phyloP scores from a whole-genome alignment of 2,888 invertebrate genomes.

The Agrenia bidenticulata region DNA sequence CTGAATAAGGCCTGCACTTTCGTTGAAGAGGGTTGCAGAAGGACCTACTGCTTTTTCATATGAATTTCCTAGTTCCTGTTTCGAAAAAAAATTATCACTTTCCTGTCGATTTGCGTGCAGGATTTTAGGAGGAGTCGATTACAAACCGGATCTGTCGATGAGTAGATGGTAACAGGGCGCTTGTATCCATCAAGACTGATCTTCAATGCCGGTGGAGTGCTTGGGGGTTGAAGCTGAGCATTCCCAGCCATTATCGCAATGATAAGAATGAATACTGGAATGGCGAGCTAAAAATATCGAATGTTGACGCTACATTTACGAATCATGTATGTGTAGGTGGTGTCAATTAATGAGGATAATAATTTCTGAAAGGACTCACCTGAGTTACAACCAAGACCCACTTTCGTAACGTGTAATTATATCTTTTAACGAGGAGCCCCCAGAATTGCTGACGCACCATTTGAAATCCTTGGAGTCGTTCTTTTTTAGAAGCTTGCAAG shows the following conservation, averaged over 20 bases:
- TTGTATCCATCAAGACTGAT: slow-evolving; percentile 40
- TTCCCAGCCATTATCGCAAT: slow-evolving; percentile 45
- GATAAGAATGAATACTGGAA: slow-evolving; percentile 47
- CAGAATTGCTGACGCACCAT: slow-evolving; percentile 44
- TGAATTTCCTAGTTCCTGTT: slow-evolving; percentile 26
- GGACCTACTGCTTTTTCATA: slow-evolving; percentile 35
- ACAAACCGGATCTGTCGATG: slow-evolving; percentile 34
- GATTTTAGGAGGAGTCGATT: background rate
- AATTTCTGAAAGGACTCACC: slow-evolving; percentile 24
- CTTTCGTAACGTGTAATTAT: slow-evolving; percentile 47
- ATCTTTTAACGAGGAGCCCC: slow-evolving; percentile 45
- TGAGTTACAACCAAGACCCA: slow-evolving; percentile 45
- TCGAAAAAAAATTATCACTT: background rate
- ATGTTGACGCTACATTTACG: background rate
- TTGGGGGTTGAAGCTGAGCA: slow-evolving; percentile 23
- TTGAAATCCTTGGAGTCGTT: slow-evolving; percentile 29
- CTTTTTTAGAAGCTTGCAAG: background rate
- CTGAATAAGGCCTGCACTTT: slow-evolving; percentile 17
- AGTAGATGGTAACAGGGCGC: slow-evolving; percentile 40
- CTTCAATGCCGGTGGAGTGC: slow-evolving; percentile 35
- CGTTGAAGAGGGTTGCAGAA: slow-evolving; percentile 28
- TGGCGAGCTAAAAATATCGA: slow-evolving; percentile 33
- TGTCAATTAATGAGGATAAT: no score
- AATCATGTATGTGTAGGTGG: background rate
- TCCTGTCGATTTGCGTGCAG: background rate